Base-by-base conservation (phyloP, 2,113 vertebrate species). In the Chunga burmeisteri region DNA sequence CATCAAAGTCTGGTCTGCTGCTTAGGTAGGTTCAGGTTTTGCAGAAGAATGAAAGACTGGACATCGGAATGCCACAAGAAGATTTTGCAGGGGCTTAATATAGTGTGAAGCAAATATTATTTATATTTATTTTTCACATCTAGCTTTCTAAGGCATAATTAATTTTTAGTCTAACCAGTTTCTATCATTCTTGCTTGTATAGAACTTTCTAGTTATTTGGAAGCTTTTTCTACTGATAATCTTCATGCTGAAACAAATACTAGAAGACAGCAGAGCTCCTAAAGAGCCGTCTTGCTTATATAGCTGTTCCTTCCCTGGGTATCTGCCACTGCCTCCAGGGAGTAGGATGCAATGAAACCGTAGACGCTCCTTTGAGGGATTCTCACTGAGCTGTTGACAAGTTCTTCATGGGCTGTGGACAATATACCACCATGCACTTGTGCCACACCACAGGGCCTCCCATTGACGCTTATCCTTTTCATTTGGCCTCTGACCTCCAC, bases 331-430 rank as follows among this genome's bases (percentile, higher is more conserved):
- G 87, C 88, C 89, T 92, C 93, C 80, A 92, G 95, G 90, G 93
- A 96, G 56, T 38, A 85, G 78, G 94, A 95, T 93, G 89, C 81
- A 95, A 71, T 96, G 97, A 96, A 97, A 97, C 93, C 0, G 53
- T 96, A 97, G 95, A 94, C 13, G 13, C 83, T 96, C 83, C 86
- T 90, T 52, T 90, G 96, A 96, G 88, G 93, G 86, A 86, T 93
- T 90, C 95, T 92, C 86, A 96, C 95, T 55, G 96, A 97, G 96
- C 92, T 98, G 97, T 90, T 97, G 97, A 98, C 97, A 97, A 96
- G 83, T 92, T 95, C 96, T 94, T 96, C 96, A 92, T 86, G 96
- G 95, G 90, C 92, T 96, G 93, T 93, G 84, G 96, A 94, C 93
- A 93, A 89, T 95, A 86, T 89, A 95, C 93, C 90, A 83, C 80